phyloP scores from a whole-genome alignment of 2,113 vertebrate genomes.

The Salminus brasiliensis region DNA sequence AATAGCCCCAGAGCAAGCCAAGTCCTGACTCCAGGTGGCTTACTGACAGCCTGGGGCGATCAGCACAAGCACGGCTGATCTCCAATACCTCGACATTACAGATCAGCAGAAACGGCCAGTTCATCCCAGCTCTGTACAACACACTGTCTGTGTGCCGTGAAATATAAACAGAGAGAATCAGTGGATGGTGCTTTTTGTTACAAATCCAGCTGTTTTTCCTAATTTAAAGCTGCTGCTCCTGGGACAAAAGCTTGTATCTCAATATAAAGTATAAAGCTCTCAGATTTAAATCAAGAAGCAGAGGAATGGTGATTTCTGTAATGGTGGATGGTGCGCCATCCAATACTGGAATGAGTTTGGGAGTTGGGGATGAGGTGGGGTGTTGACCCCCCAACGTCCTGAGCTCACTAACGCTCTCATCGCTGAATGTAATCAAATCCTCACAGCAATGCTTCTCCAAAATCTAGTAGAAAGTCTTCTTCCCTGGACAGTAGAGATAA shows the following conservation, averaged over 20 bases:
- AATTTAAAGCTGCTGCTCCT: background rate
- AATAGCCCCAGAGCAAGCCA: constrained; percentile 35
- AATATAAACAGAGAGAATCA: background rate
- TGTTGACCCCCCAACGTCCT: no score
- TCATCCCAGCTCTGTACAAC: background rate
- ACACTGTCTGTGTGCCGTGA: background rate
- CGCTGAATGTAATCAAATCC: no score
- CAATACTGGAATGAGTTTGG: no score
- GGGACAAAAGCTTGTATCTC: background rate
- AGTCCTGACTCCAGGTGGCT: constrained; percentile 16
- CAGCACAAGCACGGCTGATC: background rate
- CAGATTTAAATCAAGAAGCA: no score
- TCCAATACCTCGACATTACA: constrained; percentile 37
- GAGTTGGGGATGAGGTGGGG: no score
- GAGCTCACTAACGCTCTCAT: no score
- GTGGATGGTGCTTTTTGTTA: background rate
- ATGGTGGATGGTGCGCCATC: no score
- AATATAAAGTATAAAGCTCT: background rate
- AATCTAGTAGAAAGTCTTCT: no score
- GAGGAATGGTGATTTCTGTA: no score
- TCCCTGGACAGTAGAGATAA: no score
- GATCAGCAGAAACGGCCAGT: constrained; percentile 5
- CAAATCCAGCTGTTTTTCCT: background rate
- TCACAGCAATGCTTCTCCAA: no score
- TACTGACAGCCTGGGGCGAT: constrained; percentile 14